These are phyloP conservation scores for Zhuqinia jingwanae DNA, from an alignment of 2,888 invertebrate genomes.

Conservation along the genomic window DNA sequence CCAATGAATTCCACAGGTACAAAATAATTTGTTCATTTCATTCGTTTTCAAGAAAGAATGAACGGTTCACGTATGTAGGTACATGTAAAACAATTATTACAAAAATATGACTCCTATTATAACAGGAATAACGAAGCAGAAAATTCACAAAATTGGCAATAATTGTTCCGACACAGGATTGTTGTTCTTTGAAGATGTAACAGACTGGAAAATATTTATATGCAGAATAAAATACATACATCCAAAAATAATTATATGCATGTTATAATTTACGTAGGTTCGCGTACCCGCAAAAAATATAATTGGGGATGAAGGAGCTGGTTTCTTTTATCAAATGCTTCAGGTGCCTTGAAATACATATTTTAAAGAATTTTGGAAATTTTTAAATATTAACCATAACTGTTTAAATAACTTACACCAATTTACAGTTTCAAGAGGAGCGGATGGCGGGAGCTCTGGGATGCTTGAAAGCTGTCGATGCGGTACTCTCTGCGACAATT, in stretches of 20 bases:
- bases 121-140: conserved; percentile 78
- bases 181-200: conserved; percentile 83
- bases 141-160: conserved; percentile 83
- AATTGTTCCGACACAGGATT: conserved; percentile 83
- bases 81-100: too few relatives aligned
- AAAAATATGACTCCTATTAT: too few relatives aligned
- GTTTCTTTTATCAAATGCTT: conserved; percentile 83
- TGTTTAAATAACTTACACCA: not conserved
- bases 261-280: conserved; percentile 42
- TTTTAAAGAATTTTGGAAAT: too few relatives aligned
- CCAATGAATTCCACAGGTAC: conserved; percentile 82
- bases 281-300: conserved; percentile 82
- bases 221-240: not conserved
- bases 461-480: conserved; percentile 73
- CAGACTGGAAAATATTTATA: not conserved
- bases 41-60: too few relatives aligned
- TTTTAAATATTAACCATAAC: not conserved
- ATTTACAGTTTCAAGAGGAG: conserved; percentile 83
- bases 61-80: too few relatives aligned
- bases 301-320: conserved; percentile 83
- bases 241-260: not conserved
- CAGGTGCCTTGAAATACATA: conserved; percentile 75
- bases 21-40: too few relatives aligned
- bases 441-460: conserved; percentile 81
- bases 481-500: conserved; percentile 80